Evolutionary conservation across 2,888 invertebrate genomes (phyloP).

Genomic region (Napeogenes inachia): DNA sequence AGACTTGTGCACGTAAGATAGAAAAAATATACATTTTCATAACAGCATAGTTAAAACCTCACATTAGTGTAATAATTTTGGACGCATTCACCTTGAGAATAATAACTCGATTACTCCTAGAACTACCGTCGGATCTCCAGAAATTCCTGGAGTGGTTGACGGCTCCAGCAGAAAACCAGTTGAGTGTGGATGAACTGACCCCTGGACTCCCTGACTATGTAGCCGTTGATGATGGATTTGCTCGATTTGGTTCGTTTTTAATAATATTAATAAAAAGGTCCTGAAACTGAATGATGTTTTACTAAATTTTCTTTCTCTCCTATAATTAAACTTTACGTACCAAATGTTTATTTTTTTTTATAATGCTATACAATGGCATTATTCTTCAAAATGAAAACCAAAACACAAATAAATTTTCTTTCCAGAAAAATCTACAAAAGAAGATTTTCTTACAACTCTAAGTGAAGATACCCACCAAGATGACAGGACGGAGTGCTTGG

Average conservation of each 20-base stretch:
- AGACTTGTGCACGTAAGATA: slow-evolving; percentile 57
- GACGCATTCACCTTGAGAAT: not conserved
- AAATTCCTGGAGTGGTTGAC: slow-evolving; percentile 59
- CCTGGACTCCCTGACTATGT: slow-evolving; percentile 14
- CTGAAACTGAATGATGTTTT: not conserved
- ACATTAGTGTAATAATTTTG: not conserved
- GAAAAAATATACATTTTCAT: not conserved
- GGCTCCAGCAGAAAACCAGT: slow-evolving; percentile 27
- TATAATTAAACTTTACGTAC: too few relatives aligned
- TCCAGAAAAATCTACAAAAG: slow-evolving; percentile 17
- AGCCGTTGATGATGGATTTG: slow-evolving; percentile 10
- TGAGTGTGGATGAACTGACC: slow-evolving; percentile 17
- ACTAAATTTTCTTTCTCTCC: not conserved
- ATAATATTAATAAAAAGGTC: not conserved
- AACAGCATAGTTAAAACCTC: too few relatives aligned
- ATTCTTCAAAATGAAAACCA: too few relatives aligned
- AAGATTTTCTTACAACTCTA: slow-evolving; percentile 14
- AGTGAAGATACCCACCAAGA: slow-evolving; percentile 31
- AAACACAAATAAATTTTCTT: not conserved
- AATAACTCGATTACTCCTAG: slow-evolving; percentile 35
- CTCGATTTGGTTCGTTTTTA: slow-evolving; percentile 23
- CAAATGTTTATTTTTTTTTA: too few relatives aligned
- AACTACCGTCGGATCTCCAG: slow-evolving; percentile 53
- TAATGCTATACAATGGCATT: too few relatives aligned
- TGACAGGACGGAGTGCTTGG: slow-evolving; percentile 41